These are phyloP conservation scores for Epinotia bilunana DNA, from an alignment of 2,888 invertebrate genomes.

Conservation along the genomic window DNA sequence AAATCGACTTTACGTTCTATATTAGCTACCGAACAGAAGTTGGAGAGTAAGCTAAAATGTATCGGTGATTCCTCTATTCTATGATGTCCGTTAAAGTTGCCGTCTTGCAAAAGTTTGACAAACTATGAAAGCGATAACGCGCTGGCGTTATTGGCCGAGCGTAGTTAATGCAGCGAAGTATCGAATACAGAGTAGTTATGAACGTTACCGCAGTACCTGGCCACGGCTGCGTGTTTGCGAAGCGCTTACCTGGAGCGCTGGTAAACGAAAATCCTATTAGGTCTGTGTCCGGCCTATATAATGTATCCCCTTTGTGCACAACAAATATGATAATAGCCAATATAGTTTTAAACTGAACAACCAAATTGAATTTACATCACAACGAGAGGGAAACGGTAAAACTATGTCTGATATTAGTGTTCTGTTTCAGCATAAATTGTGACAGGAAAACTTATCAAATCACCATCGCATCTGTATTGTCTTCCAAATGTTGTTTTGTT, in stretches of 20 bases:
- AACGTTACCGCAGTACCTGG: constrained; percentile 35
- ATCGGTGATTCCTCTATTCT: constrained; percentile 9
- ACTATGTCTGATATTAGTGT: constrained; percentile 17
- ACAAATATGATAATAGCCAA: constrained; percentile 31
- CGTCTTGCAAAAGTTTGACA: constrained; percentile 2
- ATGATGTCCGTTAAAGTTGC: constrained; percentile 14
- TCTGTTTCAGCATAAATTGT: constrained; percentile 22
- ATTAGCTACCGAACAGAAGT: constrained; percentile 1
- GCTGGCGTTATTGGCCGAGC: not conserved
- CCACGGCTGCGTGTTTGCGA: constrained; percentile 41
- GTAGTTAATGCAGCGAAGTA: constrained; percentile 18
- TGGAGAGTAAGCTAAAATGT: constrained; percentile 19
- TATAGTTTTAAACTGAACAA: constrained; percentile 26
- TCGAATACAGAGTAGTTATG: constrained; percentile 34
- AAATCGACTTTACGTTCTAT: not conserved
- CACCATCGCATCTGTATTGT: constrained; percentile 9
- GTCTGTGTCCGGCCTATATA: constrained; percentile 40
- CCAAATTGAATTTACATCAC: constrained; percentile 24
- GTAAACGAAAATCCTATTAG: constrained; percentile 44
- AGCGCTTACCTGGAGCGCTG: constrained; percentile 37
- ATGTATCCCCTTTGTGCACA: constrained; percentile 36
- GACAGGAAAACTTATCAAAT: constrained; percentile 38
- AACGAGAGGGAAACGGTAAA: constrained; percentile 11
- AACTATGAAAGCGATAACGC: constrained; percentile 5
- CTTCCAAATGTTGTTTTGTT: not conserved